phyloP scores from a whole-genome alignment of 2,797 vertebrate genomes.

The Antennarius maculatus region DNA sequence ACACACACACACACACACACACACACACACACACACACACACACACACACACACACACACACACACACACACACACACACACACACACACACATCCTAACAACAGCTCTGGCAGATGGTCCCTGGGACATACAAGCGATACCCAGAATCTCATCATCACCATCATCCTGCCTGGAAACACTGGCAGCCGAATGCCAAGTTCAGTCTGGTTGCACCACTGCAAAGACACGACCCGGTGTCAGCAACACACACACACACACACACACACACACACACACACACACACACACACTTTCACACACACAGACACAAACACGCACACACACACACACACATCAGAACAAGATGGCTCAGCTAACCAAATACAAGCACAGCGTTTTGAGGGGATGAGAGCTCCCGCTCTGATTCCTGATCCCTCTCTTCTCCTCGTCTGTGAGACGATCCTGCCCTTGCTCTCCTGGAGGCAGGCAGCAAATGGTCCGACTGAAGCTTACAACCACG shows the following conservation, averaged over 20 bases:
- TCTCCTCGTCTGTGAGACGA: constrained; percentile 16
- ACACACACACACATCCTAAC: constrained; percentile 8
- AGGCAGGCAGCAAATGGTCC: constrained; percentile 27
- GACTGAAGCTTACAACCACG: constrained; percentile 11
- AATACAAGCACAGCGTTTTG: constrained; percentile 36
- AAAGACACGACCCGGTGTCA: constrained; percentile 36
- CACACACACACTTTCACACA: constrained; percentile 2
- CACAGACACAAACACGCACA: no score
- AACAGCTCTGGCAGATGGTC: constrained; percentile 59
- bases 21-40: constrained; percentile 10
- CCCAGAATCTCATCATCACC: constrained; percentile 54
- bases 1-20: constrained; percentile 6
- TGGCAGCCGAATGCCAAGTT: constrained; percentile 54
- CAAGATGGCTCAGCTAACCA: constrained; percentile 46
- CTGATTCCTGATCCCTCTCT: neutral
- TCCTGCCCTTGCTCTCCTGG: constrained; percentile 25
- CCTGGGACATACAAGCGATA: constrained; percentile 80
- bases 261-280: no score
- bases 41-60: neutral
- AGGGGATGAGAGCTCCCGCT: constrained; percentile 33
- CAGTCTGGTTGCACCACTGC: constrained; percentile 41
- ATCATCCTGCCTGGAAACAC: constrained; percentile 57
- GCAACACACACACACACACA: constrained; percentile 21
- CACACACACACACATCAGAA: constrained; percentile 40
- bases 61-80: constrained; percentile 10